A percentile compares a stretch with the other conserved stretches of the same genome.
phyloP scores from a whole-genome alignment of 2,888 invertebrate genomes.

The Marasmarcha lunaedactyla region DNA sequence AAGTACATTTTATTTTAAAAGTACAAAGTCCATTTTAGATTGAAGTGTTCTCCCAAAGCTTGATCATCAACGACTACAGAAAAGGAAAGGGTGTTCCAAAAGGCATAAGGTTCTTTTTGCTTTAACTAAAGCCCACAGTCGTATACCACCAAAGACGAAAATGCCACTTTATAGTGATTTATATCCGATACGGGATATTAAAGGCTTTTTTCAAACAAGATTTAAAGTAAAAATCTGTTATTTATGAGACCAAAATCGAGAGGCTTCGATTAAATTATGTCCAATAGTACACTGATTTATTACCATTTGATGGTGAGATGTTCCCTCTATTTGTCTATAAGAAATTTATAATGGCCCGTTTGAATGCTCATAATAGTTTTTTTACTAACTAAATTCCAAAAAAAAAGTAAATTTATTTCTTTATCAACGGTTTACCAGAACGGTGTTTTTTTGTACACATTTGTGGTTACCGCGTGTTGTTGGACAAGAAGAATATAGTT shows the following conservation, averaged over 20 bases:
- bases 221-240: constrained; percentile 65
- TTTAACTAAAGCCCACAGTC: not conserved
- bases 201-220: constrained; percentile 60
- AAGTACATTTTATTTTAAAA: constrained; percentile 3
- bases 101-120: constrained; percentile 14
- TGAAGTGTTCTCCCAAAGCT: no score
- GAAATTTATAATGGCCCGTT: not conserved
- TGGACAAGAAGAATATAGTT: no score
- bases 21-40: no score
- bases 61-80: not conserved
- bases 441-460: no score
- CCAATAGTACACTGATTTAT: constrained; percentile 60
- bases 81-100: not conserved
- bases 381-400: constrained; percentile 16
- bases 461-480: no score
- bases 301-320: constrained; percentile 32
- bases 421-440: not conserved
- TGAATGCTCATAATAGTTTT: constrained; percentile 18
- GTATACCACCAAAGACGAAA: constrained; percentile 58
- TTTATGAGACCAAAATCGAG: constrained; percentile 65
- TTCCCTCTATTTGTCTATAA: constrained; percentile 42
- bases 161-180: constrained; percentile 65
- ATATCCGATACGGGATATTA: constrained; percentile 63
- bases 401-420: constrained; percentile 3
- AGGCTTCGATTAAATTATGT: constrained; percentile 65